phyloP scores from a whole-genome alignment of 2,797 vertebrate genomes.

The Philypnodon macrostomus region DNA sequence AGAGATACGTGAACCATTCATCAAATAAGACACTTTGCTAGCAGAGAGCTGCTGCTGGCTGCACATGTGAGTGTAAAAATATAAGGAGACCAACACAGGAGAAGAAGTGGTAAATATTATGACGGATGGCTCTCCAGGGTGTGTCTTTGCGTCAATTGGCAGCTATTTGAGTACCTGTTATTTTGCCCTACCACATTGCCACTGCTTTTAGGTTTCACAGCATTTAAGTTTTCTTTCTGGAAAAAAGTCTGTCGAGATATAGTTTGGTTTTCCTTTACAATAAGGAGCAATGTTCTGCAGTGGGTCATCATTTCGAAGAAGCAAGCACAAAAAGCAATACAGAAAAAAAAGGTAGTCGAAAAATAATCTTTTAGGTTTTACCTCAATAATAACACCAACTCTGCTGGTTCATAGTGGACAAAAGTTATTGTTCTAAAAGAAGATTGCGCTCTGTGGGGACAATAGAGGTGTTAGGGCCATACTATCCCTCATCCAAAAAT shows the following conservation, averaged over 20 bases:
- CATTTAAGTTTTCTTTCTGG: constrained; percentile 29
- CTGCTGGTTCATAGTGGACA: constrained; percentile 24
- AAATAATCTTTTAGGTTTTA: constrained; percentile 7
- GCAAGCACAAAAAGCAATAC: constrained; percentile 17
- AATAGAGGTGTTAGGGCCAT: constrained; percentile 28
- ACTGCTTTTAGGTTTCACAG: no score
- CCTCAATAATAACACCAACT: constrained; percentile 36
- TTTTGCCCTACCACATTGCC: constrained; percentile 47
- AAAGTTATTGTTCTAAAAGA: constrained; percentile 30
- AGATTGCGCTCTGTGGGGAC: constrained; percentile 30
- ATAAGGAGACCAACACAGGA: constrained; percentile 29
- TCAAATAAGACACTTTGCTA: constrained; percentile 56
- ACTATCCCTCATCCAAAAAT: constrained; percentile 32
- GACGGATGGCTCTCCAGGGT: constrained; percentile 62
- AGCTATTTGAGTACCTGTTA: constrained; percentile 49
- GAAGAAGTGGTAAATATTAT: constrained; percentile 67
- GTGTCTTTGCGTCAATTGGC: constrained; percentile 52
- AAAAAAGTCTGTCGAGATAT: background rate
- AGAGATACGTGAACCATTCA: constrained; percentile 37
- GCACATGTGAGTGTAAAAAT: constrained; percentile 36
- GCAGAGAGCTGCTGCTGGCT: constrained; percentile 45
- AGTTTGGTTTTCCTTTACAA: constrained; percentile 4
- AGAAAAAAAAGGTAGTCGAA: background rate
- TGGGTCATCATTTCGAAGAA: constrained; percentile 37
- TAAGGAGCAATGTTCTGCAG: constrained; percentile 17